Base-by-base conservation (phyloP, 1,140 invertebrate species). In the Rhopalosiphum maidis region DNA sequence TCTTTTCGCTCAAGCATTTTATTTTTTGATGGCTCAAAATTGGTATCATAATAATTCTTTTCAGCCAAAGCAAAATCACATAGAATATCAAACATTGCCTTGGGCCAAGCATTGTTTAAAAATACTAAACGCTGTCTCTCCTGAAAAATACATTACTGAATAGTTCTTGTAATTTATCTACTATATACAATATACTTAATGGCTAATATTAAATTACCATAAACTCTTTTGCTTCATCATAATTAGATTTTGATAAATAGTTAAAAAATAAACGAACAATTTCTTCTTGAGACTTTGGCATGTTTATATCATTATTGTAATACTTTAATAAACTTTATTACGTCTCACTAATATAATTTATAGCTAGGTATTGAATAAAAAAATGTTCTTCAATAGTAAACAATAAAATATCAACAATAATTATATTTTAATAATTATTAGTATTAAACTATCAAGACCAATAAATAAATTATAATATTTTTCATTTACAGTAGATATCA, bases 41-140 rank as follows among this genome's bases (percentile, higher is more conserved):
- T 86, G 2, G 46, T 93, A 41, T 86, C 91, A n/a, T 37, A 83
- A 41, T 93, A 93, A 18, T 86, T 86, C 35, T 93, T 93, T 93
- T 93, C 91, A 8, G 91, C 91, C 37, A 93, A 93, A 30, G 91
- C 91, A 85, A 93, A 93, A 54, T 93, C 91, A 86, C 91, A 93
- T 35, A 93, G 41, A 55, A 93, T 85, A n/a, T 93, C 82, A 85
- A 86, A 85, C 48, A 93, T 55, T 25, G 91, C 35, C 18, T 93
- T 86, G 30, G 91, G 91, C 91, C 91, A 93, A 54, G 21, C 8
- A 43, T 93, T 37, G 8, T 35, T 41, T 22, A 85, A 22, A 30
- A 41, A 30, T 11, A 54, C 48, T 54, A 35, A 77, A 85, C 91
- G 82, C 6, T 93, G 91, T 51, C 43, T 93, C 23, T 93, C 82